Base-by-base conservation (phyloP, 2,888 invertebrate species). In the Peribatodes rhomboidaria region DNA sequence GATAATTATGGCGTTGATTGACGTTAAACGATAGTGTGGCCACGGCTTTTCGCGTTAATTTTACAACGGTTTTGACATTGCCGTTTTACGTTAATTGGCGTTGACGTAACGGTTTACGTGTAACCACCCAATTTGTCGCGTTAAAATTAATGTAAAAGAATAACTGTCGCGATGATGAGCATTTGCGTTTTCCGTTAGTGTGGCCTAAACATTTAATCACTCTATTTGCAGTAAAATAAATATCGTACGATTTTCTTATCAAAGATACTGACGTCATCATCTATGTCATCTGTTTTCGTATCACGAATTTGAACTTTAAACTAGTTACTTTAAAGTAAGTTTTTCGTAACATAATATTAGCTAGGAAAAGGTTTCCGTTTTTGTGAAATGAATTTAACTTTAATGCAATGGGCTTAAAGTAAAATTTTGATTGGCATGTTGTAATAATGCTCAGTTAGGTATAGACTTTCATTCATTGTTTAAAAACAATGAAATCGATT, bases 201-300 rank as follows among this genome's bases (percentile, higher is more conserved):
- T n/a, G n/a, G n/a, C n/a, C n/a, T n/a, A n/a, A n/a, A n/a, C n/a
- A n/a, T 27, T 27, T 27, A 27, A 27, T 27, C 2, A 27, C 27
- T 27, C 13, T n/a, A 37, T n/a, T 37, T 37, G 37, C 37, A 37
- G 37, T 37, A 11, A 41, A 41, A 41, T 16, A 54, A 64, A 61
- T 37, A 63, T 68, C 63, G 42, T 57, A 66, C 33, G 65, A 68
- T 52, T 58, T 41, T 16, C 42, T 67, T 67, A 65, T 60, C 65
- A 59, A 16, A 41, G 20, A 14, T n/a, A n/a, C 20, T 64, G 47
- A 55, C 55, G 54, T 61, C 37, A 47, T n/a, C n/a, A n/a, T n/a
- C 7, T 35, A 8, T 27, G 2, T 27, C 27, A 27, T 27, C 3
- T 52, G 8, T 22, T 46, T 22, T 13, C n/a, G n/a, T 27, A 2